A percentile compares a stretch with the other conserved stretches of the same genome.
These are phyloP conservation scores for Paraescarpia echinospica DNA, from an alignment of 1,140 invertebrate species.

Conservation along the genomic window DNA sequence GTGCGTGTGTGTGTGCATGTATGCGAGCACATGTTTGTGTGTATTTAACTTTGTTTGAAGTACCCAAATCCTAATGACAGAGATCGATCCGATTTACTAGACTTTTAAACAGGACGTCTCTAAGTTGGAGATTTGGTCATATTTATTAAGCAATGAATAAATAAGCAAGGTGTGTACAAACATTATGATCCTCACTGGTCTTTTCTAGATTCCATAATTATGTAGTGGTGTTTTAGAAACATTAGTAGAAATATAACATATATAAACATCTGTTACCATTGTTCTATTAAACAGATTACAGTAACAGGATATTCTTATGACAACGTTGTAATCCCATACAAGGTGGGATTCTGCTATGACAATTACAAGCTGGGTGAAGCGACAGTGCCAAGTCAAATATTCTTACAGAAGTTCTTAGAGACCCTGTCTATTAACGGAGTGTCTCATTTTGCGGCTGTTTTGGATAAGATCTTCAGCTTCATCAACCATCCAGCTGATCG, in stretches of 20 bases:
- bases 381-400: background rate
- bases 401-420: background rate
- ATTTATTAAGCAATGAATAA: background rate
- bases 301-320: background rate
- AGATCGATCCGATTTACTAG: background rate
- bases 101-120: background rate
- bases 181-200: background rate
- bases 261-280: no score
- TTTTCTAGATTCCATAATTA: background rate
- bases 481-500: background rate
- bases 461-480: background rate
- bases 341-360: background rate
- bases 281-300: background rate
- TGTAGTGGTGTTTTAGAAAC: no score
- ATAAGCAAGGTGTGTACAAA: background rate
- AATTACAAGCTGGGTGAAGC: background rate
- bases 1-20: no score
- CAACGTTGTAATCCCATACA: background rate
- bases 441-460: background rate
- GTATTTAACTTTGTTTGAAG: background rate
- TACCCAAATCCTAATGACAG: background rate
- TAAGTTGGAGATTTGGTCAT: background rate
- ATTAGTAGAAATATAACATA: no score
- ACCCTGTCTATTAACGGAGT: background rate
- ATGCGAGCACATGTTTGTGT: background rate